phyloP scores from a whole-genome alignment of 2,888 invertebrate genomes.

The Oligia fasciuncula region DNA sequence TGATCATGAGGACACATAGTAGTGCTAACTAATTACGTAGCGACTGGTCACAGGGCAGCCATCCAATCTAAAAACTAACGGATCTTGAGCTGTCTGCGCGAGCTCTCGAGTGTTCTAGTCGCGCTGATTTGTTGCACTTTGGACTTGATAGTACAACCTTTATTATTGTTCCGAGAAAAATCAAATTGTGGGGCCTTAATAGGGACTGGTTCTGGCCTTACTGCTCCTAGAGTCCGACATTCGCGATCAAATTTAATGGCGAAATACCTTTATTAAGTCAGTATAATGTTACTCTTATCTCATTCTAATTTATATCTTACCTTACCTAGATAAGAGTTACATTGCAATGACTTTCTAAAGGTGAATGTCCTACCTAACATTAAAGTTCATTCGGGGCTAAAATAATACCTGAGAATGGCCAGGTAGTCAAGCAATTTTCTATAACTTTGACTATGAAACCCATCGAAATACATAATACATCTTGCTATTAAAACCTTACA shows the following conservation, averaged over 20 bases:
- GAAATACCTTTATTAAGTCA: neutral
- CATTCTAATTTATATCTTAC: too few species aligned
- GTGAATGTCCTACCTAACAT: too few species aligned
- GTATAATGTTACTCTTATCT: neutral
- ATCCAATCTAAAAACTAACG: constrained; percentile 67
- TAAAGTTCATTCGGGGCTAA: neutral
- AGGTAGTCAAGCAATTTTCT: neutral
- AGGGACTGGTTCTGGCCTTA: too few species aligned
- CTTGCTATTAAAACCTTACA: neutral
- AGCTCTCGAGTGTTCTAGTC: constrained; percentile 49
- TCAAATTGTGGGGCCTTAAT: neutral
- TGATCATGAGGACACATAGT: constrained; percentile 47
- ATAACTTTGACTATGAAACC: neutral
- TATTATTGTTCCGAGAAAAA: neutral
- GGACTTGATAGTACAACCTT: neutral
- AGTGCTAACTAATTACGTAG: constrained; percentile 61
- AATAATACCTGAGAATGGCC: neutral
- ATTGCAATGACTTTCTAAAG: too few species aligned
- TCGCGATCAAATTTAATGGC: neutral
- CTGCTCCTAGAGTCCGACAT: neutral
- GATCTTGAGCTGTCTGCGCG: constrained; percentile 61
- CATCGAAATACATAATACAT: too few species aligned
- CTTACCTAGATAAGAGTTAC: too few species aligned
- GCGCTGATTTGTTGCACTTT: constrained; percentile 42
- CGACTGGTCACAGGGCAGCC: constrained; percentile 61